Evolutionary conservation across 2,797 vertebrate species (phyloP), one percentile per base, ranked within the genome.

Genomic region (Microtus agrestis): DNA sequence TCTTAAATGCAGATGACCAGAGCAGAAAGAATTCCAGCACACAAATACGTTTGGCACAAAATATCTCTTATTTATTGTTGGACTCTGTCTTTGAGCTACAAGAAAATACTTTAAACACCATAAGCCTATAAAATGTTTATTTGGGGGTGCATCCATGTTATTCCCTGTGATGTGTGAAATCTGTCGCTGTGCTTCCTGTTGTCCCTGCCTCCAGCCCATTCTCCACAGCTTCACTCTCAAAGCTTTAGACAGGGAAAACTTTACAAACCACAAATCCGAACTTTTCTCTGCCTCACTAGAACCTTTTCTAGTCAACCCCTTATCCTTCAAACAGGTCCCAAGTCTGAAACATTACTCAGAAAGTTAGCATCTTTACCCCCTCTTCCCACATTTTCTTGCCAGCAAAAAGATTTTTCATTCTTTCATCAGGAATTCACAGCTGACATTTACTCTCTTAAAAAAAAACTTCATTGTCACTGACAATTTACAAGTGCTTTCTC

Each of bases 151-250:
- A 65, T 67, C 61, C 29, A 65, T 80, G 59, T 71, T 31, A 13
- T 87, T 85, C 63, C 65, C 23, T 48, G 46, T 78, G 67, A 81
- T 95, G 76, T 63, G 19, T 27, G 56, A 59, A 91, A 89, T 78
- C 34, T n/a, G 8, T 54, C 31, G 25, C 9, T 4, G 37, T 46
- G 43, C 13, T 82, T 46, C 34, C 61, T 89, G 0, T 78, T 4
- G 56, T 59, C 56, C 21, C 56, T 51, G 43, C 46, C 7, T 21
- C 9, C 1, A 34, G 4, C 40, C 63, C 19, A 14, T 51, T 67
- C 19, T 67, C 19, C 1, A 67, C 43, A 69, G 46, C 43, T 46
- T 67, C 12, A 34, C 43, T 34, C 31, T 27, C 63, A 85, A 40
- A 65, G 46, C 21, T 78, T 76, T 15, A 76, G 12, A 43, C 12